Base-by-base conservation (phyloP, 2,797 vertebrate species). In the Propithecus perrieri region DNA sequence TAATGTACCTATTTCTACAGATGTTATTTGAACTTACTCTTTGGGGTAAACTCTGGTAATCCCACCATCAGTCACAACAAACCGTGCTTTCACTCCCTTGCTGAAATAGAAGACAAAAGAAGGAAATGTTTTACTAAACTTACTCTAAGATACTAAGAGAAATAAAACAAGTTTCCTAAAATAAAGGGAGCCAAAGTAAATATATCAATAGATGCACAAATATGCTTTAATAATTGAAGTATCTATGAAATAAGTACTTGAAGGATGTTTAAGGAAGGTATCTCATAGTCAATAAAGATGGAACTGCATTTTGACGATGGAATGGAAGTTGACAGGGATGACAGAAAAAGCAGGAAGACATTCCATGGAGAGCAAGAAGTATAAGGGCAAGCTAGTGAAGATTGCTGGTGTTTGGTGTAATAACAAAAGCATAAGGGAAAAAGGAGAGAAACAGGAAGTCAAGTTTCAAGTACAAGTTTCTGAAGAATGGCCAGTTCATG, bases 21-120 rank as follows among this genome's bases (percentile, higher is more conserved):
- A 91, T 76, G 69, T 72, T 67, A 86, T 46, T 84, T 86, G 85
- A 95, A 98, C 97, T 98, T 99, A 99, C 99, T 99, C 99, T 99
- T 99, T 99, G 0, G 99, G 99, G 98, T 99, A 99, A 90, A 99
- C 99, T 98, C 99, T 99, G 79, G 99, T 99, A 98, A 99, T 99
- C 96, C 99, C 99, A 97, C 99, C 99, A 98, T 99, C 99, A 46
- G 99, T 99, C 95, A 99, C 99, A 84, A 99, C 99, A 98, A 99
- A 99, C 84, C 99, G 99, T 81, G 99, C 99, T 96, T 99, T 98
- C 80, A 99, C 99, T 97, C 99, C 99, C 65, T 99, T 98, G 63
- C 99, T 99, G 98, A 95, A 98, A 98, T 88, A 95, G 94, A 98
- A 98, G 98, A 98, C 33, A 97, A 98, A 85, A 92, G 48, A 81